Evolutionary conservation across 2,888 invertebrate species (phyloP).

Genomic region (Drosophila macrothrix): DNA sequence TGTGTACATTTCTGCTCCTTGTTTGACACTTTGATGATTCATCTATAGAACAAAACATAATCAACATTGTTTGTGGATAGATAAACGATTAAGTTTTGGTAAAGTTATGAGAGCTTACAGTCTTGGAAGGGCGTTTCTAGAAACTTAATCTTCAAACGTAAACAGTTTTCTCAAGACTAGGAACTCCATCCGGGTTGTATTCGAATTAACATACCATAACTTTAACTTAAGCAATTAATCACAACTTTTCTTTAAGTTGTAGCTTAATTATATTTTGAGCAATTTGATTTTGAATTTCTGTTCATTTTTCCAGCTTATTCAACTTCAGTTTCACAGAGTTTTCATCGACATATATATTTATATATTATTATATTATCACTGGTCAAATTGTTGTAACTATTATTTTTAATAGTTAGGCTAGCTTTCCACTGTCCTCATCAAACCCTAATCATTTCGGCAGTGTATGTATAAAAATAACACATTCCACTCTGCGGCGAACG

Average conservation of each 20-base stretch:
- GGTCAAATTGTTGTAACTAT: background rate
- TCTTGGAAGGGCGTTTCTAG: too few relatives aligned
- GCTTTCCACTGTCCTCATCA: background rate
- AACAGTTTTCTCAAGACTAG: background rate
- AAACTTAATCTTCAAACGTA: background rate
- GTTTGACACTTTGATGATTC: background rate
- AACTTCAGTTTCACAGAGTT: too few relatives aligned
- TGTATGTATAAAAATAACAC: slow-evolving; percentile 59
- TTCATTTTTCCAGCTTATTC: background rate
- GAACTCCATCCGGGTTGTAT: background rate
- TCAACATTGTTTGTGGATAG: background rate
- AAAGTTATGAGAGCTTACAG: background rate
- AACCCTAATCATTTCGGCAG: background rate
- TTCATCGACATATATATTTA: background rate
- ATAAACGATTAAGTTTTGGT: background rate
- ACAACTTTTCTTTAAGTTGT: accelerated
- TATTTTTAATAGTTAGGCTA: background rate
- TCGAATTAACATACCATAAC: background rate
- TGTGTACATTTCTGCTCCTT: background rate
- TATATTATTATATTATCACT: too few relatives aligned
- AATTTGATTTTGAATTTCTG: background rate
- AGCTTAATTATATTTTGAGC: background rate
- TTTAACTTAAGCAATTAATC: background rate
- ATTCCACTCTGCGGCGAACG: slow-evolving; percentile 26
- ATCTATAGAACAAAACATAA: background rate